Evolutionary conservation across 2,797 vertebrate genomes (phyloP).

Genomic region (Anolis apletophallus): DNA sequence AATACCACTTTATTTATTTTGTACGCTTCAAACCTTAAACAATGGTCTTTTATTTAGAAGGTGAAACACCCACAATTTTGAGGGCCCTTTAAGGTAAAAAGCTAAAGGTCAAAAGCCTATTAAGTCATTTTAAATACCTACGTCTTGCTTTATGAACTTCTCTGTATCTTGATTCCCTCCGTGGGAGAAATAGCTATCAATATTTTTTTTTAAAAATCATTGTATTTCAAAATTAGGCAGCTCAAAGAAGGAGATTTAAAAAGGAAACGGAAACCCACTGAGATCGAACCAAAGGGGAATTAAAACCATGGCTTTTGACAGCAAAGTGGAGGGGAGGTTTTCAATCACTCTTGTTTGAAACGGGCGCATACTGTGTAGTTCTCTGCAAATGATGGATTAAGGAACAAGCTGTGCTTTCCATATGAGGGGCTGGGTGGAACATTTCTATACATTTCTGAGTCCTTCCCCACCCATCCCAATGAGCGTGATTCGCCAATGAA

Average conservation of each 20-base stretch:
- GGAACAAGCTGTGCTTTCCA: slow-evolving; percentile 11
- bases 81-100: not conserved
- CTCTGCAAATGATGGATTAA: not conserved
- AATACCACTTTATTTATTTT: not conserved
- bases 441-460: slow-evolving; percentile 6
- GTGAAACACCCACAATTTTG: not conserved
- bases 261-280: not conserved
- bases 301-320: not conserved
- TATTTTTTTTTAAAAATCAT: not conserved
- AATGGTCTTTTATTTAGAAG: not conserved
- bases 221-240: slow-evolving; percentile 12
- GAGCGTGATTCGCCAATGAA: not conserved
- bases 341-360: slow-evolving; percentile 14
- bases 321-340: not conserved
- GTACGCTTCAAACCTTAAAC: not conserved
- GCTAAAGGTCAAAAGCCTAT: not conserved
- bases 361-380: not conserved
- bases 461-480: slow-evolving; percentile 15
- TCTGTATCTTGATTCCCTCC: not conserved
- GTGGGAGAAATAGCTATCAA: not conserved
- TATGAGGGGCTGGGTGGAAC: not conserved
- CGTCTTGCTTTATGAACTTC: not conserved
- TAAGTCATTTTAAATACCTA: not conserved
- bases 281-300: slow-evolving; percentile 8
- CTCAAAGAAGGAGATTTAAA: not conserved